Base-by-base conservation (phyloP, 2,888 invertebrate genomes). In the Dicranocentrus wangi region DNA sequence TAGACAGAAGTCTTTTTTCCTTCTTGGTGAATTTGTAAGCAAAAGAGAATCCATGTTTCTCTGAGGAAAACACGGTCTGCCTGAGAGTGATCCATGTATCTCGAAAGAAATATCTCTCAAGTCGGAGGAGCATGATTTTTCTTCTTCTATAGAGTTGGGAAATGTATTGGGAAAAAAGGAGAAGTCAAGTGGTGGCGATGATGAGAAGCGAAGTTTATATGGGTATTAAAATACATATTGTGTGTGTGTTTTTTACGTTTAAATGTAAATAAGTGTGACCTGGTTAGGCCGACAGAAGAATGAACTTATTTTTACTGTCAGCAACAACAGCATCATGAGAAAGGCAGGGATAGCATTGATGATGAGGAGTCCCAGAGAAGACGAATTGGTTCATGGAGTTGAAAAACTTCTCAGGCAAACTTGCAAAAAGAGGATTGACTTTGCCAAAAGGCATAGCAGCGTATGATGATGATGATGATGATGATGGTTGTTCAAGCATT, bases 401-500 rank as follows among this genome's bases (percentile, higher is more conserved):
- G 47, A 8, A 17, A 70, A 42, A 55, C 61, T 28, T 28, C 15
- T 47, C 47, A 47, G 13, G 7, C 13, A 47, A 10, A 47, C 47
- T 47, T 10, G 47, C n/a, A 47, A 23, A 25, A 60, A 58, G 23
- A 61, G 28, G 28, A 61, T 28, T 28, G 47, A 28, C 60, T 72
- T n/a, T 51, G 72, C 72, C 72, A 51, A 47, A 43, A 61, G 72
- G 72, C 51, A 61, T 71, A 53, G 21, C 17, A 2, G 19, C 7
- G 23, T 1, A 7, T 7, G 47, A 47, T 21, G 32, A 32, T 53
- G 17, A 53, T 15, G 19, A 19, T 47, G 19, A 7, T 7, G 47
- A 47, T 21, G 32, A 32, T 53, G 17, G 21, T 5, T 19, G 1
- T 47, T 58, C 51, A 25, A 13, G 19, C 55, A 21, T 19, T 69